Evolutionary conservation across 37 sponge, comb jelly and placozoan species (phyloP).

Genomic region (Spongilla lacustris): DNA sequence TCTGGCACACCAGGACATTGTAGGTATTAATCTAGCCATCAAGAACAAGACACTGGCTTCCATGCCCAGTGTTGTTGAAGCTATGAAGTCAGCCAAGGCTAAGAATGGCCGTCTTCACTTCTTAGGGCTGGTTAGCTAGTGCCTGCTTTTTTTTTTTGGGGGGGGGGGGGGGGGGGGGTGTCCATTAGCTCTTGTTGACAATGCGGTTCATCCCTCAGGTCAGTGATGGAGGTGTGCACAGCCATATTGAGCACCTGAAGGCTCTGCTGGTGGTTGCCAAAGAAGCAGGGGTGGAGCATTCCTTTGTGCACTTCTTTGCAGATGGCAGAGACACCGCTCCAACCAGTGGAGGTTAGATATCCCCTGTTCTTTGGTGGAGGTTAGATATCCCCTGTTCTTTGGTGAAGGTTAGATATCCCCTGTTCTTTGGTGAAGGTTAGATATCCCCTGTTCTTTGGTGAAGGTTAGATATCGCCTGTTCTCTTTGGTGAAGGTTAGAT

Average conservation of each 20-base stretch:
- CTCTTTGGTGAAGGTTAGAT: too few species aligned
- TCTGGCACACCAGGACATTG: conserved; percentile 95
- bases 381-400: too few species aligned
- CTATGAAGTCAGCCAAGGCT: conserved; percentile 68
- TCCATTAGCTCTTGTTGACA: not conserved
- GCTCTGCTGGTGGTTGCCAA: conserved; percentile 86
- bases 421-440: too few species aligned
- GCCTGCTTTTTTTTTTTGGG: not conserved
- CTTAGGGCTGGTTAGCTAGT: conserved; percentile 75
- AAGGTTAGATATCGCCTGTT: too few species aligned
- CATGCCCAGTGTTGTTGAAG: conserved; percentile 63
- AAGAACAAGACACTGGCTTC: conserved; percentile 53
- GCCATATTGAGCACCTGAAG: conserved; percentile 89
- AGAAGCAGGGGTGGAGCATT: conserved; percentile 62
- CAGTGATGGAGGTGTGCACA: conserved; percentile 97
- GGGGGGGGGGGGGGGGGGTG: not conserved
- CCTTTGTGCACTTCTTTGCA: conserved; percentile 94
- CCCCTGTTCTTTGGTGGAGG: not conserved
- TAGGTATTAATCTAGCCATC: conserved; percentile 83
- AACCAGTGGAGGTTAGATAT: conserved; percentile 77
- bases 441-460: too few species aligned
- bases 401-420: too few species aligned
- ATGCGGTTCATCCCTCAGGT: conserved; percentile 26
- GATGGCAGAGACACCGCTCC: conserved; percentile 97
- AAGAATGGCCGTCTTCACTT: conserved; percentile 84